A percentile compares a stretch with the other conserved stretches of the same genome.
Conservation (phyloP, 2,888 invertebrate genomes). For the Parelbella ahira region DNA sequence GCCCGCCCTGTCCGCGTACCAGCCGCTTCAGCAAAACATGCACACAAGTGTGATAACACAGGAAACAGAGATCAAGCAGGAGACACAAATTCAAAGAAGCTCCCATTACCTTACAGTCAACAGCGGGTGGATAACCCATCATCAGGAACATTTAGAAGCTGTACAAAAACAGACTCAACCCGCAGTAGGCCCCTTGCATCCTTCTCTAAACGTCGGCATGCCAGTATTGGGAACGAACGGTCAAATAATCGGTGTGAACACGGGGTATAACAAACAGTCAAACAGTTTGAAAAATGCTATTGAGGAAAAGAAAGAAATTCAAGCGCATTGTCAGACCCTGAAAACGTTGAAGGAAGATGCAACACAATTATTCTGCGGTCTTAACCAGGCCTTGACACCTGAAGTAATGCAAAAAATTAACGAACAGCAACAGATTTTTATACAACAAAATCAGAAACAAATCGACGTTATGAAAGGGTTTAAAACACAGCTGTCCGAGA, state of each 20-base stretch:
- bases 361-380: slow-evolving; percentile 68
- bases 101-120: slow-evolving; percentile 72
- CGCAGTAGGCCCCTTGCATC: slow-evolving; percentile 38
- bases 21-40: slow-evolving; percentile 45
- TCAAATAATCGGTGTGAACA: slow-evolving; percentile 81
- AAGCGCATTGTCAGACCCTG: slow-evolving; percentile 36
- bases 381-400: slow-evolving; percentile 70
- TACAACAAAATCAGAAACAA: slow-evolving; percentile 77
- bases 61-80: slow-evolving; percentile 59
- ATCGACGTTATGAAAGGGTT: slow-evolving; percentile 78
- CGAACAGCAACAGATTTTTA: slow-evolving; percentile 79
- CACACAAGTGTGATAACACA: slow-evolving; percentile 39
- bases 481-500: slow-evolving; percentile 58
- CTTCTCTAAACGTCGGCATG: slow-evolving; percentile 50
- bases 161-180: slow-evolving; percentile 47
- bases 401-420: slow-evolving; percentile 80
- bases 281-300: slow-evolving; percentile 53
- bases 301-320: slow-evolving; percentile 56
- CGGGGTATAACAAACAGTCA: slow-evolving; percentile 55
- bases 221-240: slow-evolving; percentile 80
- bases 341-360: slow-evolving; percentile 59
- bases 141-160: slow-evolving; percentile 52
- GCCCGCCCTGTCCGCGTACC: slow-evolving; percentile 44
- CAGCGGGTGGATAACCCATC: slow-evolving; percentile 73
- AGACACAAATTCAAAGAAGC: slow-evolving; percentile 60